Evolutionary conservation across 2,113 vertebrate species (phyloP), one percentile per base, ranked within the genome.

Genomic region (Etia nguti): DNA sequence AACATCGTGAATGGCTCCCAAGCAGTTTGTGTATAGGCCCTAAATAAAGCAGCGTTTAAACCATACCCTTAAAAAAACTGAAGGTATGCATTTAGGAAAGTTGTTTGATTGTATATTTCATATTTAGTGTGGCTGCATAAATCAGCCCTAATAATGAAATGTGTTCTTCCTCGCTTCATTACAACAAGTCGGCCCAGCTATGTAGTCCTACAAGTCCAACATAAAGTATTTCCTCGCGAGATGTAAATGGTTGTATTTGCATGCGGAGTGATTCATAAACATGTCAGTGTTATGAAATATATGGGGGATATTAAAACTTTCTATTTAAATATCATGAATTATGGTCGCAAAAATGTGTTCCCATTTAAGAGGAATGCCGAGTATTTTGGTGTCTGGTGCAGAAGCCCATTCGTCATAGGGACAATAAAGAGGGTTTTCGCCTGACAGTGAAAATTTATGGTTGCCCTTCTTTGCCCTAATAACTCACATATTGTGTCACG

Each of bases 401-500:
- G 96, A 96, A 97, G 97, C 97, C 97, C 97, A 99, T 99, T 98
- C 97, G 98, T 99, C 99, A 99, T 97, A 94, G 94, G 98, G 98
- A 99, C 99, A 99, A 99, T 99, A 99, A 99, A 99, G 98, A 99
- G 97, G 98, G 97, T 97, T 98, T 99, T 98, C 97, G 96, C 97
- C 97, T 98, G 98, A 99, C 97, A 98, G 96, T 96, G 97, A 94
- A 97, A 98, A 99, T 99, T 98, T 99, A 99, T 99, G 98, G 97
- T 96, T 97, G 98, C 98, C 98, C 99, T 99, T 99, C 98, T 98
- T 97, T 98, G 98, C 98, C 98, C 98, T 99, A 98, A 99, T 99
- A 99, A 99, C 97, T 99, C 98, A 99, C 97, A 97, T 97, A 97
- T 97, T 98, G 97, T 97, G 98, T 98, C 98, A 97, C 95, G 96